phyloP scores from a whole-genome alignment of 2,888 invertebrate species.

The Tipula lateralis region DNA sequence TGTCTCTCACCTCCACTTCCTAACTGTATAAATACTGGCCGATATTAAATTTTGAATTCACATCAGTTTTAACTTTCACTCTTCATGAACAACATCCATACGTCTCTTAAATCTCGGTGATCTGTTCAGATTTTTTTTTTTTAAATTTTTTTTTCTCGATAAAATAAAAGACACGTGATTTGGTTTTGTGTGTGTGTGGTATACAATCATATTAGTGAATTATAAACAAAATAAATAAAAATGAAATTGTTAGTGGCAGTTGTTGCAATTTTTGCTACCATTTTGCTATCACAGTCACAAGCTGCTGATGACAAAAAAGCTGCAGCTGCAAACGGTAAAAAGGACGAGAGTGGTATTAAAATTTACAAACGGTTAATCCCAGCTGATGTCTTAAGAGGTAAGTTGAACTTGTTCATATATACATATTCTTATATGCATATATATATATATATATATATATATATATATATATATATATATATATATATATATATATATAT shows the following conservation, averaged over 20 bases:
- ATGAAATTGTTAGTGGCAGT: not conserved
- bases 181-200: not conserved
- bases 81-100: not conserved
- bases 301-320: slow-evolving; percentile 46
- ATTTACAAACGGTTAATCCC: slow-evolving; percentile 79
- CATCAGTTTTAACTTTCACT: slow-evolving; percentile 44
- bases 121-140: not conserved
- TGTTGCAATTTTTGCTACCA: slow-evolving; percentile 2
- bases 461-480: no score
- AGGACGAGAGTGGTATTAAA: slow-evolving; percentile 56
- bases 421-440: not conserved
- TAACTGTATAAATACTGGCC: slow-evolving; percentile 43
- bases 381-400: slow-evolving; percentile 86
- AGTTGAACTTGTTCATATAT: slow-evolving; percentile 36
- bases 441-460: no score
- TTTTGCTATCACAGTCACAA: slow-evolving; percentile 36
- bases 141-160: not conserved
- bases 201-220: not conserved
- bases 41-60: slow-evolving; percentile 37
- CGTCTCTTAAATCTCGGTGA: not conserved
- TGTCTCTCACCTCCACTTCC: slow-evolving; percentile 31
- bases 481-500: no score
- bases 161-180: not conserved
- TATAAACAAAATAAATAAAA: not conserved
- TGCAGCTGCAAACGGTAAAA: slow-evolving; percentile 35